Conservation (phyloP, 2,113 vertebrate genomes). For the Eolophus roseicapilla region DNA sequence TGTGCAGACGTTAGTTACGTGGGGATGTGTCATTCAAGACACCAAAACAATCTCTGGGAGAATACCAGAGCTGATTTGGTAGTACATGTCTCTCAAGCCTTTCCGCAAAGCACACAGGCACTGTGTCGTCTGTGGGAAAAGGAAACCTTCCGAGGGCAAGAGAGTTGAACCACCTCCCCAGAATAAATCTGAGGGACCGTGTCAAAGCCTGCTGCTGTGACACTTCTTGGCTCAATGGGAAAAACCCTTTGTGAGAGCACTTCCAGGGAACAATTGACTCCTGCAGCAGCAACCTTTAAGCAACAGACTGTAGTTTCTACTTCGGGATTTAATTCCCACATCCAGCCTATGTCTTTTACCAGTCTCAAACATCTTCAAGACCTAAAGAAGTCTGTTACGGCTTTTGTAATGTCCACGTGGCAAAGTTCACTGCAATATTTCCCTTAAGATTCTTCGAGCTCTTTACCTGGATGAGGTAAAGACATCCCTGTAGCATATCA, state of each 20-base stretch:
- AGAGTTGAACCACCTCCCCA: background rate
- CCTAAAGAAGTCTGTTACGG: background rate
- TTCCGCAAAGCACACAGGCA: fast-evolving
- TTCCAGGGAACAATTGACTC: background rate
- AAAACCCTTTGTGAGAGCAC: background rate
- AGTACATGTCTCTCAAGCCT: background rate
- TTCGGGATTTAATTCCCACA: background rate
- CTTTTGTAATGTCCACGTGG: background rate
- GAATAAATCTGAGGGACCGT: background rate
- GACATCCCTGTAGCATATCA: background rate
- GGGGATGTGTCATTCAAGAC: background rate
- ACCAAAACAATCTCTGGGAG: background rate
- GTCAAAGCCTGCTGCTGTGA: background rate
- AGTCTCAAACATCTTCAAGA: background rate
- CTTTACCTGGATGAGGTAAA: background rate
- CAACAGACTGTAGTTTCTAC: background rate
- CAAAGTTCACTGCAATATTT: background rate
- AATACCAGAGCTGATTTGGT: background rate
- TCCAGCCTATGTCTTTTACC: background rate
- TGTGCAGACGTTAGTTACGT: background rate
- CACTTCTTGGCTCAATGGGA: background rate
- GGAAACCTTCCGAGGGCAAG: background rate
- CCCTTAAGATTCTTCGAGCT: background rate
- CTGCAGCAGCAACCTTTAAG: background rate
- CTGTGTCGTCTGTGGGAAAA: background rate